phyloP scores from a whole-genome alignment of 2,113 vertebrate species.

The Sterrhoptilus dennistouni region DNA sequence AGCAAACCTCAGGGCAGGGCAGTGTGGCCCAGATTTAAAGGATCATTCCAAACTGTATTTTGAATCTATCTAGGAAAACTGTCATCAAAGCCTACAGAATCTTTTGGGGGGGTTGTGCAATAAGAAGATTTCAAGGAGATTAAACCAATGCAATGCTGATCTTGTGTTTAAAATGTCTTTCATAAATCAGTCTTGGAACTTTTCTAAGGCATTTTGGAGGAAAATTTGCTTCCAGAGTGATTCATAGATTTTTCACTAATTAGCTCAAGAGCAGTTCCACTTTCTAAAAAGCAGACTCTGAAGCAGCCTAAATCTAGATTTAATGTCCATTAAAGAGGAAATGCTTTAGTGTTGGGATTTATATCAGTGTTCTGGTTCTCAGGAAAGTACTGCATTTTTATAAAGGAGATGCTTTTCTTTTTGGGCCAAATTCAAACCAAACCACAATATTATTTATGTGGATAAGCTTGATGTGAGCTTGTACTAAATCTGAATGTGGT shows the following conservation, averaged over 20 bases:
- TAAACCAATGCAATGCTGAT: neutral
- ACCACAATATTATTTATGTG: neutral
- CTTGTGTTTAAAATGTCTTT: neutral
- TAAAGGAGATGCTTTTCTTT: neutral
- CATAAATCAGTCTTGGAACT: neutral
- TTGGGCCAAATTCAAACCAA: neutral
- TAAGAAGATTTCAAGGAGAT: neutral
- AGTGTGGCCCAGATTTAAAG: neutral
- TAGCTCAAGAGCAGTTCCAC: neutral
- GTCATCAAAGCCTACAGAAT: neutral
- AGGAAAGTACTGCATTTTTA: neutral
- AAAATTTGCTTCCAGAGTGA: slow-evolving; percentile 6
- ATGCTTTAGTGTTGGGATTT: neutral
- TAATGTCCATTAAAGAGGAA: neutral
- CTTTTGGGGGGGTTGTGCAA: accelerated
- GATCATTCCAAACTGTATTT: neutral
- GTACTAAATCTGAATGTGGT: neutral
- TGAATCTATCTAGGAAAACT: neutral
- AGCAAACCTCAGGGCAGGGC: neutral
- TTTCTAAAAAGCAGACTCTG: neutral
- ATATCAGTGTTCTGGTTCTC: neutral
- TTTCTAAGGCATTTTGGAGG: neutral
- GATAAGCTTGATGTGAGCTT: neutral
- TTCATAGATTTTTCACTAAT: slow-evolving; percentile 22
- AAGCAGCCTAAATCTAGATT: neutral